Conservation (phyloP, 2,888 invertebrate species). For the Netelia fuscicornis region DNA sequence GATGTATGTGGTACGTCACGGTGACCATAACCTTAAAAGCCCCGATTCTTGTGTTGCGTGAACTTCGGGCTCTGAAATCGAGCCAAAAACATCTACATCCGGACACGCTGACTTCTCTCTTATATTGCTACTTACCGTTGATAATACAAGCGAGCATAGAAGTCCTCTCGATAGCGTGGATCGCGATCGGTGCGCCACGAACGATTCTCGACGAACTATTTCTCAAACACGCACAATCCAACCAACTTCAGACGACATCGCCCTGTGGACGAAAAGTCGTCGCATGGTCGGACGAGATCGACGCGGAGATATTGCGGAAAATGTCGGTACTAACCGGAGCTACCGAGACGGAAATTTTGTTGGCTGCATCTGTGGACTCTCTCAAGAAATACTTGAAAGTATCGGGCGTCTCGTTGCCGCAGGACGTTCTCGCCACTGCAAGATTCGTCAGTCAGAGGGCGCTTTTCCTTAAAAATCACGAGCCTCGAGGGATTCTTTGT, state of each 20-base stretch:
- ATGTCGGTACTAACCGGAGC: slow-evolving; percentile 88
- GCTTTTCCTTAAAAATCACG: slow-evolving; percentile 85
- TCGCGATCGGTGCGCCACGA: slow-evolving; percentile 85
- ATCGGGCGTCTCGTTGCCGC: slow-evolving; percentile 86
- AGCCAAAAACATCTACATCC: slow-evolving; percentile 80
- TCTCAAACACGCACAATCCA: slow-evolving; percentile 86
- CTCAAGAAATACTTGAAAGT: slow-evolving; percentile 88
- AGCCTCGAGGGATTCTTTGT: slow-evolving; percentile 88
- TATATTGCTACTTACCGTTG: slow-evolving; percentile 84
- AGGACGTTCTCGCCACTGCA: slow-evolving; percentile 88
- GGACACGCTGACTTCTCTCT: slow-evolving; percentile 79
- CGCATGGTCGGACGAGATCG: slow-evolving; percentile 90
- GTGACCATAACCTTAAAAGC: slow-evolving; percentile 79
- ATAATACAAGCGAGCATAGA: slow-evolving; percentile 84
- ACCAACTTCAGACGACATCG: slow-evolving; percentile 88
- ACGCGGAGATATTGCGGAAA: slow-evolving; percentile 86
- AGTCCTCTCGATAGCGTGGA: slow-evolving; percentile 82
- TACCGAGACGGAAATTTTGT: slow-evolving; percentile 88
- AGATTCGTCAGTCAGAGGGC: slow-evolving; percentile 87
- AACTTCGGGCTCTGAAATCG: slow-evolving; percentile 83
- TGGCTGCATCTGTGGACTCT: slow-evolving; percentile 88
- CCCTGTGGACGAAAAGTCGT: slow-evolving; percentile 90
- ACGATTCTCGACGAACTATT: slow-evolving; percentile 87
- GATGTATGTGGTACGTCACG: slow-evolving; percentile 81
- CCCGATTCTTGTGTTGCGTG: slow-evolving; percentile 84